Evolutionary conservation across 2,113 vertebrate species (phyloP).

Genomic region (Neofelis nebulosa): DNA sequence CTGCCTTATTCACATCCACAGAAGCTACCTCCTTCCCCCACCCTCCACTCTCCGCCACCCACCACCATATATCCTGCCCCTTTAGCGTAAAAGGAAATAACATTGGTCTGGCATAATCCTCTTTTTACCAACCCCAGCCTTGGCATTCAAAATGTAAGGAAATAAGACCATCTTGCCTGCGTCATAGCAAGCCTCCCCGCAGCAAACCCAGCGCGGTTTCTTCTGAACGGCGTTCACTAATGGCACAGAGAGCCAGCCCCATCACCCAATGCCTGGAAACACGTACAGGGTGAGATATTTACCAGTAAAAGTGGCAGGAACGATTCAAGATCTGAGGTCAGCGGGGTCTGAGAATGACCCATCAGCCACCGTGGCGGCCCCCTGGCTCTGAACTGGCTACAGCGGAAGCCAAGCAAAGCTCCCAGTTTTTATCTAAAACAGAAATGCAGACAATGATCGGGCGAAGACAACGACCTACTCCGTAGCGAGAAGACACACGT

Average conservation of each 20-base stretch:
- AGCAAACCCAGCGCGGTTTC: constrained; percentile 52
- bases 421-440: constrained; percentile 35
- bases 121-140: constrained; percentile 33
- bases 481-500: not conserved
- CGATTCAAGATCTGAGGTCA: constrained; percentile 50
- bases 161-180: constrained; percentile 50
- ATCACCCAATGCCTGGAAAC: not conserved
- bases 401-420: not conserved
- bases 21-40: not conserved
- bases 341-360: not conserved
- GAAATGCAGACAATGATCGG: not conserved
- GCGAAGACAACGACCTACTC: not conserved
- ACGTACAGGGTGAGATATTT: constrained; percentile 17
- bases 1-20: not conserved
- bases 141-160: constrained; percentile 61
- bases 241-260: not conserved
- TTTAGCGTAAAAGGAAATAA: constrained; percentile 61
- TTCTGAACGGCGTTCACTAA: constrained; percentile 48
- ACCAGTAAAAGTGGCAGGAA: constrained; percentile 55
- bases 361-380: not conserved
- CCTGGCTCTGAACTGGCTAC: not conserved
- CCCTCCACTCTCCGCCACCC: not conserved
- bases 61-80: not conserved
- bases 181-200: not conserved
- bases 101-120: constrained; percentile 50